A percentile compares a stretch with the other conserved stretches of the same genome.
Conservation (phyloP, 2,113 vertebrate species). For the Hypocryptadius cinnamomeus region DNA sequence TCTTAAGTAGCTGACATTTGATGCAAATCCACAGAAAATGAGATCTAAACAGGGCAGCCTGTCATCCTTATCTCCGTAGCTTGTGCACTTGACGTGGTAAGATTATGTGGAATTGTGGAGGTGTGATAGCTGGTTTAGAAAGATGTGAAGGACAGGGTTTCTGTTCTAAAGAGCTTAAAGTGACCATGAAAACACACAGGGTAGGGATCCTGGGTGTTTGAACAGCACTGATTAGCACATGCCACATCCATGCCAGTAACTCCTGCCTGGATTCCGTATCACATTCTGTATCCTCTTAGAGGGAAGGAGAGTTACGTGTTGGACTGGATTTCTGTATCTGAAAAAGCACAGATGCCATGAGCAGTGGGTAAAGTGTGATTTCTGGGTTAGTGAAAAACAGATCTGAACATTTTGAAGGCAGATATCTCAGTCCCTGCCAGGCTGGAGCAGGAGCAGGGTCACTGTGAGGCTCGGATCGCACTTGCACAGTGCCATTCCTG, state of each 20-base stretch:
- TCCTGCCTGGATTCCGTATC: background rate
- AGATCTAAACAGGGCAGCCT: background rate
- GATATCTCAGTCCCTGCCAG: background rate
- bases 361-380: background rate
- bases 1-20: constrained; percentile 23
- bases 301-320: background rate
- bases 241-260: background rate
- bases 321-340: constrained; percentile 17
- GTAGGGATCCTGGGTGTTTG: background rate
- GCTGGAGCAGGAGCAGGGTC: background rate
- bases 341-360: background rate
- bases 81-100: background rate
- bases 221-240: background rate
- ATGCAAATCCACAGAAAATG: constrained; percentile 29
- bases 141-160: background rate
- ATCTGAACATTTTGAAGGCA: background rate
- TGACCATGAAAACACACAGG: constrained; percentile 16
- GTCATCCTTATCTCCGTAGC: constrained; percentile 5
- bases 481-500: background rate
- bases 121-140: constrained; percentile 33
- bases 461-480: background rate
- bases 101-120: constrained; percentile 26
- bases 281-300: background rate
- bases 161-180: constrained; percentile 18
- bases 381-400: background rate